Evolutionary conservation across 2,113 vertebrate genomes (phyloP).

Genomic region (Taurulus bubalis): DNA sequence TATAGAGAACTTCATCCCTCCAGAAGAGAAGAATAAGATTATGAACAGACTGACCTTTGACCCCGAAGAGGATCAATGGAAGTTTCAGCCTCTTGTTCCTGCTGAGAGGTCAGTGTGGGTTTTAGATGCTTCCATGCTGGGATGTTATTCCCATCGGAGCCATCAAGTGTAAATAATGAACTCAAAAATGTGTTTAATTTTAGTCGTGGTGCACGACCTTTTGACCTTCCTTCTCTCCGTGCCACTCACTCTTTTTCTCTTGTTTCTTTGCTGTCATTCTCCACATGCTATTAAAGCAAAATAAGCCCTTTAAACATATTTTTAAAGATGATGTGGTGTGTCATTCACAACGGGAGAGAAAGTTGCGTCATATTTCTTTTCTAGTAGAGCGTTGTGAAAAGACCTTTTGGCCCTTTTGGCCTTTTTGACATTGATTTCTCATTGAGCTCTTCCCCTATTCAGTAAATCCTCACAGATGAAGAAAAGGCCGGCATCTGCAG

Average conservation of each 20-base stretch:
- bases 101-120: constrained; percentile 85
- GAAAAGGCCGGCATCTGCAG: constrained; percentile 91
- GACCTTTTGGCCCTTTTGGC: background rate
- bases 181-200: background rate
- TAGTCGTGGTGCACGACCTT: background rate
- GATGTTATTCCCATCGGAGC: background rate
- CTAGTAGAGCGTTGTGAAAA: background rate
- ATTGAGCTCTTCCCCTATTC: constrained; percentile 21
- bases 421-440: constrained; percentile 7
- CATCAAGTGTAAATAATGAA: background rate
- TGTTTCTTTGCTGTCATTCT: background rate
- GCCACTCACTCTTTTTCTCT: background rate
- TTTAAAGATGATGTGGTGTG: background rate
- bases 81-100: constrained; percentile 92
- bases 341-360: background rate
- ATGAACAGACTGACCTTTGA: constrained; percentile 97
- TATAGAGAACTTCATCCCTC: constrained; percentile 99
- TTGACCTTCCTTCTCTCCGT: background rate
- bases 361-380: background rate
- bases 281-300: background rate
- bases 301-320: background rate
- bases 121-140: background rate
- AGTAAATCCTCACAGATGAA: constrained; percentile 92
- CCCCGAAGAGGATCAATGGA: constrained; percentile 96
- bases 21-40: constrained; percentile 99